Evolutionary conservation across 2,797 vertebrate species (phyloP).

Genomic region (Gymnothorax javanicus): DNA sequence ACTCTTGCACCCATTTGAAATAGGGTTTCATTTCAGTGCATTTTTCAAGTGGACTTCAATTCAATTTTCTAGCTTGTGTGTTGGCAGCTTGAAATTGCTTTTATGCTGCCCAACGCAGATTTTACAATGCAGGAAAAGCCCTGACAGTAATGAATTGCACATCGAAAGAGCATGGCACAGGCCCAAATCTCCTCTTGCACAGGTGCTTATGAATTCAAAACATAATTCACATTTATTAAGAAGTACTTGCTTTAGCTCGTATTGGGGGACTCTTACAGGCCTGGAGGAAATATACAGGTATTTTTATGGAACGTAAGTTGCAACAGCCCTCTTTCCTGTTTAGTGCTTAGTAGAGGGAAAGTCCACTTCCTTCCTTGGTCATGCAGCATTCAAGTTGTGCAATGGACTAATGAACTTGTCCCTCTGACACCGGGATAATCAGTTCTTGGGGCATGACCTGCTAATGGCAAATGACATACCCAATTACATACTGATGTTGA

Average conservation of each 20-base stretch:
- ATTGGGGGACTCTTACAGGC: too few relatives aligned
- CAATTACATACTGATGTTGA: conserved; percentile 16
- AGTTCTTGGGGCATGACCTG: conserved; percentile 35
- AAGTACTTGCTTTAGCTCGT: too few relatives aligned
- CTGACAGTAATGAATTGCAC: background rate
- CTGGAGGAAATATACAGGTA: background rate
- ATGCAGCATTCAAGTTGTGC: background rate
- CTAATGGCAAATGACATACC: conserved; percentile 46
- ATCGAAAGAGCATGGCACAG: background rate
- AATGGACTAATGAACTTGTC: conserved; percentile 8
- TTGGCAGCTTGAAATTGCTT: background rate
- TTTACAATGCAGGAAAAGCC: background rate
- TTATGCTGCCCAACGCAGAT: background rate
- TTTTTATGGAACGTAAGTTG: background rate
- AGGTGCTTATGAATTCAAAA: background rate
- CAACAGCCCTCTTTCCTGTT: background rate
- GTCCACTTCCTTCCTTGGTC: background rate
- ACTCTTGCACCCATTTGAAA: too few relatives aligned
- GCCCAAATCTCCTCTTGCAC: background rate
- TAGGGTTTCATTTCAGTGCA: too few relatives aligned
- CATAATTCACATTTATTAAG: background rate
- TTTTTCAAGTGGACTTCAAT: background rate
- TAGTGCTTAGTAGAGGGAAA: background rate
- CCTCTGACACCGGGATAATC: conserved; percentile 38
- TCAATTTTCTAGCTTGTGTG: background rate